A percentile compares a stretch with the other conserved stretches of the same genome.
These are phyloP conservation scores for Plebejus anna DNA, from an alignment of 2,888 invertebrate species.

Conservation along the genomic window DNA sequence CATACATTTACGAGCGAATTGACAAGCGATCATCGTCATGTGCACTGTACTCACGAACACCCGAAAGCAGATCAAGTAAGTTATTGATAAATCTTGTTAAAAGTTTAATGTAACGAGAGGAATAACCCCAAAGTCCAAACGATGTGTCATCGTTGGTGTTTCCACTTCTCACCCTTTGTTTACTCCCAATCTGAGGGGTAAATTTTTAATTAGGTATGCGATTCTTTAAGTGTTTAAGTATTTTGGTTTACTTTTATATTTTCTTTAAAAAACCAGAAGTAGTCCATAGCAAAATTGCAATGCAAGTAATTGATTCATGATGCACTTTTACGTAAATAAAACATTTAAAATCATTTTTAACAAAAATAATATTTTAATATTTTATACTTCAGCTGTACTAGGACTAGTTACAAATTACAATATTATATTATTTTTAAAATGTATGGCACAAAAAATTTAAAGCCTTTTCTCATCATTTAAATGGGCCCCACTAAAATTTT, in stretches of 20 bases:
- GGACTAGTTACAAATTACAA: no score
- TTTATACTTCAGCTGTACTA: no score
- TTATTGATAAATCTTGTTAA: slow-evolving; percentile 7
- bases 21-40: slow-evolving; percentile 51
- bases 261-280: neutral
- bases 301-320: no score
- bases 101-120: neutral
- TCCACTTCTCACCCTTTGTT: neutral
- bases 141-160: neutral
- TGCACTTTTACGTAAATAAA: no score
- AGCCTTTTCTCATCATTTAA: no score
- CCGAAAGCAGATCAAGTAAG: slow-evolving; percentile 84
- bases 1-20: slow-evolving; percentile 49
- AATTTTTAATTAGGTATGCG: no score
- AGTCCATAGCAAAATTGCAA: neutral
- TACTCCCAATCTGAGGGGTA: neutral
- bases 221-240: neutral
- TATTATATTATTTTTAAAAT: no score
- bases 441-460: no score
- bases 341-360: no score
- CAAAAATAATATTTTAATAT: no score
- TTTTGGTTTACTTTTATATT: neutral
- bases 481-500: no score
- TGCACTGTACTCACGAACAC: slow-evolving; percentile 82
- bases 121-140: neutral